Evolutionary conservation across 2,888 invertebrate species (phyloP).

Genomic region (Dilophus febrilis): DNA sequence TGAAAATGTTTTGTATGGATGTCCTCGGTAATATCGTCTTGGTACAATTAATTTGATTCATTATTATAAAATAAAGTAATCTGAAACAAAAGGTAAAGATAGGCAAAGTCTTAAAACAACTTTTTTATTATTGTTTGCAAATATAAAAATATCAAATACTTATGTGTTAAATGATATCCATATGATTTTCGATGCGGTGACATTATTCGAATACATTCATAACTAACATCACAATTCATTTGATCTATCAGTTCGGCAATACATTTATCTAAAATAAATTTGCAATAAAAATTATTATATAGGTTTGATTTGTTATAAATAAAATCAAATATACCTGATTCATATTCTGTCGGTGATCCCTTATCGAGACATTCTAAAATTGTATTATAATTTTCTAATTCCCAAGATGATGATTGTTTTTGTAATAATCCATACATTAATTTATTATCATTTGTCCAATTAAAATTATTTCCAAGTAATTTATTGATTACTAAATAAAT

Average conservation of each 20-base stretch:
- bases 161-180: constrained; percentile 1
- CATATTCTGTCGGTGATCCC: not conserved
- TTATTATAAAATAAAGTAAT: constrained; percentile 2
- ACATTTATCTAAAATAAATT: constrained; percentile 3
- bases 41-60: not conserved
- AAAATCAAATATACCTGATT: constrained; percentile 1
- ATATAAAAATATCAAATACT: not conserved
- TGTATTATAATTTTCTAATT: too few relatives aligned
- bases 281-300: too few relatives aligned
- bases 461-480: too few relatives aligned
- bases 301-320: too few relatives aligned
- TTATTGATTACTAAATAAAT: too few relatives aligned
- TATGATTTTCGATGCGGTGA: not conserved
- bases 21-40: not conserved
- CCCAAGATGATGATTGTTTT: too few relatives aligned
- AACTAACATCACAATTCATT: not conserved
- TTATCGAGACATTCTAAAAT: not conserved
- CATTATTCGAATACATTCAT: not conserved
- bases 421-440: too few relatives aligned
- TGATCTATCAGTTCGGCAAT: constrained; percentile 2
- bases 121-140: too few relatives aligned
- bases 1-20: not conserved
- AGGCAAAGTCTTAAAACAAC: too few relatives aligned
- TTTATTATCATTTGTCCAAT: too few relatives aligned
- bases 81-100: not conserved